Evolutionary conservation across 2,113 vertebrate species (phyloP).

Genomic region (Carettochelys insculpta): DNA sequence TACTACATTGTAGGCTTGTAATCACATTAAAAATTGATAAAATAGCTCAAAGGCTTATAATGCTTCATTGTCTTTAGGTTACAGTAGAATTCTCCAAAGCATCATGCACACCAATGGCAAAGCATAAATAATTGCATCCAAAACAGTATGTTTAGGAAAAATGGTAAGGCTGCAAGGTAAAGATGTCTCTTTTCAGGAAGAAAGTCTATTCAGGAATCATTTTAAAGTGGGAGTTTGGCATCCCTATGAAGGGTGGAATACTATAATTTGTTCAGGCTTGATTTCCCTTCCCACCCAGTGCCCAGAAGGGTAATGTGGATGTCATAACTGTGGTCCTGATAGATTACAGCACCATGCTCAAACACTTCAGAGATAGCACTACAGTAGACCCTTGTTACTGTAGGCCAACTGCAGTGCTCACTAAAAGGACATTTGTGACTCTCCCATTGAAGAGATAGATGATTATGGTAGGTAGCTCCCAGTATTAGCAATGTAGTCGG

Average conservation of each 20-base stretch:
- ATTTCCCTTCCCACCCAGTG: neutral
- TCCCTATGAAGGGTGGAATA: neutral
- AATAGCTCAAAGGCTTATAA: accelerated
- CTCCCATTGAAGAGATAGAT: neutral
- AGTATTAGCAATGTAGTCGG: neutral
- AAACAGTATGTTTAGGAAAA: neutral
- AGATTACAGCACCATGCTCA: neutral
- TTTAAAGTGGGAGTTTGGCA: neutral
- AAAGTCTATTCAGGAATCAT: neutral
- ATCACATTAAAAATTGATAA: neutral
- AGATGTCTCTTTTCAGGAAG: neutral
- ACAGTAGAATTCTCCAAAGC: neutral
- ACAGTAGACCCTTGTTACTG: accelerated
- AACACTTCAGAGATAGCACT: neutral
- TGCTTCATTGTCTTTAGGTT: neutral
- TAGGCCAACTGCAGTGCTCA: neutral
- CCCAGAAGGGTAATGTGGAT: neutral
- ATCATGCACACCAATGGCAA: neutral
- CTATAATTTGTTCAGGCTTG: neutral
- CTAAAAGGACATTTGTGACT: neutral
- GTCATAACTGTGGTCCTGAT: neutral
- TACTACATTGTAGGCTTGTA: neutral
- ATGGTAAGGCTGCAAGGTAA: neutral
- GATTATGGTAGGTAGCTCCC: neutral
- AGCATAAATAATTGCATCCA: neutral